A percentile compares a stretch with the other conserved stretches of the same genome.
These are phyloP conservation scores for Tethya wilhelma DNA, from an alignment of 37 sponge, comb jelly and placozoan species.

Conservation along the genomic window DNA sequence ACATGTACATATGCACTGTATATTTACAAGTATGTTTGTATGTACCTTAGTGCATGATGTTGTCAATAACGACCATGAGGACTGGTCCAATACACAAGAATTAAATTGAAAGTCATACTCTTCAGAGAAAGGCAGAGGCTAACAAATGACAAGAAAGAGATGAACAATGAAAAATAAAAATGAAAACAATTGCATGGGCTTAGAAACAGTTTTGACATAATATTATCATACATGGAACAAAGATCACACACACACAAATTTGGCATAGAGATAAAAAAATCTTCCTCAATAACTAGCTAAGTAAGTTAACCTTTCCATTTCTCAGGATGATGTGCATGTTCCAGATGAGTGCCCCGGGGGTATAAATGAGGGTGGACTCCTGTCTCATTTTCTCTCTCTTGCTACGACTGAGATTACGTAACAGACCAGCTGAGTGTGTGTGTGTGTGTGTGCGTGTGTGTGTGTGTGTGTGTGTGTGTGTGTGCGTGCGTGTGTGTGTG, in stretches of 20 bases:
- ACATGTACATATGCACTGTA: background rate
- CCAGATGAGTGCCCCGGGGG: constrained; percentile 64
- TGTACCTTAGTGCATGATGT: constrained; percentile 5
- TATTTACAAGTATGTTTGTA: no score
- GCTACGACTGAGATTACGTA: constrained; percentile 31
- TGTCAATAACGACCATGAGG: constrained; percentile 38
- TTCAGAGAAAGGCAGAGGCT: constrained; percentile 75
- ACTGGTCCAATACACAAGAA: constrained; percentile 50
- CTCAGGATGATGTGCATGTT: constrained; percentile 49
- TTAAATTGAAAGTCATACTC: constrained; percentile 48
- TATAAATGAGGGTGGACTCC: constrained; percentile 37
- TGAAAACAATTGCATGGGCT: no score
- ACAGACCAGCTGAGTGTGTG: constrained; percentile 42
- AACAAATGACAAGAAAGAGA: no score
- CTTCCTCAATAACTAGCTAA: no score
- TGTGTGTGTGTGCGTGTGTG: no score
- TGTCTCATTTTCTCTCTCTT: constrained; percentile 46
- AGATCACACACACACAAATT: no score
- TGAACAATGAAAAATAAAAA: no score
- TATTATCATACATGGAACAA: no score
- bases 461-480: no score
- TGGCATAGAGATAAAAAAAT: no score
- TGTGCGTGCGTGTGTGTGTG: background rate
- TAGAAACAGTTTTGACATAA: no score
- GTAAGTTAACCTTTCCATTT: no score